Evolutionary conservation across 2,888 invertebrate species (phyloP).

Genomic region (Pyralis farinalis): DNA sequence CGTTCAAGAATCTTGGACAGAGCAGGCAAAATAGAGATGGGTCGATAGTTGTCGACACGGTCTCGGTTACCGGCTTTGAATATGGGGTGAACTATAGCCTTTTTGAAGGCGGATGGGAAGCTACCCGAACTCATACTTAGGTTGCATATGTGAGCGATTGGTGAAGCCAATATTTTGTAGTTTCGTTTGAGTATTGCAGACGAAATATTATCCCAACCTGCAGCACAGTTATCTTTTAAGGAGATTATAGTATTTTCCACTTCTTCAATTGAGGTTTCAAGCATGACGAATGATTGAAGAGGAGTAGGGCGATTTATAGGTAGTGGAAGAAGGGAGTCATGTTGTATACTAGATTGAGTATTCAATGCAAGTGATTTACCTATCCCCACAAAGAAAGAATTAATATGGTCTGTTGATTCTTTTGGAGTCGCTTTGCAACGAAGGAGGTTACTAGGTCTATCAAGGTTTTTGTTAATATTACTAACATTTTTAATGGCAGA

Average conservation of each 20-base stretch:
- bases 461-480: neutral
- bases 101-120: neutral
- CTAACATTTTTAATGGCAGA: neutral
- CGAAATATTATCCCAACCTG: conserved; percentile 7
- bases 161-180: neutral
- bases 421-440: too few species aligned
- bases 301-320: too few species aligned
- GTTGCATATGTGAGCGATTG: conserved; percentile 1
- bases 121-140: neutral
- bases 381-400: too few species aligned
- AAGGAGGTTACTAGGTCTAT: conserved; percentile 1
- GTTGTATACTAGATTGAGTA: too few species aligned
- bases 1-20: conserved; percentile 17
- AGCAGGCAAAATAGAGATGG: conserved; percentile 12
- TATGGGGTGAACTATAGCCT: neutral
- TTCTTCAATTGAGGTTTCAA: too few species aligned
- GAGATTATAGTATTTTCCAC: neutral
- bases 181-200: neutral
- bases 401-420: too few species aligned
- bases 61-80: conserved; percentile 1
- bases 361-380: too few species aligned
- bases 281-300: neutral
- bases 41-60: conserved; percentile 13
- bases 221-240: conserved; percentile 1
- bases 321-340: neutral